Evolutionary conservation across 2,888 invertebrate species (phyloP).

Genomic region (Halictus quadricinctus): DNA sequence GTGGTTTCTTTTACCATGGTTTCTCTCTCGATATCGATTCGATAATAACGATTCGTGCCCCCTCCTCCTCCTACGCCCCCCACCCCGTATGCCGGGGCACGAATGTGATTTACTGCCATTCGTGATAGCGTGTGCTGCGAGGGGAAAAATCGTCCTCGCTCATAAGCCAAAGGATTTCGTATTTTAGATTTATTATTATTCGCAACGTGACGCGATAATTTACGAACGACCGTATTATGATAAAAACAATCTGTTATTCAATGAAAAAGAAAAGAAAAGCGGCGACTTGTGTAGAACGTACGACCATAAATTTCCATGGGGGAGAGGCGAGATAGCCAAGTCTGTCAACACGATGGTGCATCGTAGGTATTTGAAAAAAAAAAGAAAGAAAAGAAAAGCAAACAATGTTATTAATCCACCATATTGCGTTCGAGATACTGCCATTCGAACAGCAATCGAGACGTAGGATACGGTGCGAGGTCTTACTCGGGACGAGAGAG

Average conservation of each 20-base stretch:
- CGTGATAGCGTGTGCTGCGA: slow-evolving; percentile 46
- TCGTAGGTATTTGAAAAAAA: slow-evolving; percentile 23
- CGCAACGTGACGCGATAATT: not conserved
- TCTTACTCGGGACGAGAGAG: slow-evolving; percentile 52
- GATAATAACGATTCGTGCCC: slow-evolving; percentile 37
- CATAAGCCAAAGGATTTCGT: not conserved
- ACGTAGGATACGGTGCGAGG: slow-evolving; percentile 32
- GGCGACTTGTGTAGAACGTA: not conserved
- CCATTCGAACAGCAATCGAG: slow-evolving; percentile 53
- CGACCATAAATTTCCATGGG: not conserved
- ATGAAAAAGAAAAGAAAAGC: not conserved
- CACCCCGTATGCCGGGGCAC: not conserved
- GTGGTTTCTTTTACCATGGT: slow-evolving; percentile 37
- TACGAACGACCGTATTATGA: not conserved
- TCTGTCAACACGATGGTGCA: not conserved
- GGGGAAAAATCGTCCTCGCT: not conserved
- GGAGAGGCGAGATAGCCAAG: not conserved
- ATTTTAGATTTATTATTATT: slow-evolving; percentile 18
- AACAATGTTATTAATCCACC: slow-evolving; percentile 30
- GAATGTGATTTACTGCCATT: slow-evolving; percentile 64
- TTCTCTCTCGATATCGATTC: slow-evolving; percentile 17
- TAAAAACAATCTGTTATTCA: not conserved
- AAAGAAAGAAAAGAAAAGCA: not conserved
- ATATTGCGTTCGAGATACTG: slow-evolving; percentile 62
- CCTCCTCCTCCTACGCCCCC: not conserved